Conservation (phyloP, 1,140 invertebrate genomes). For the Leptinotarsa texana region DNA sequence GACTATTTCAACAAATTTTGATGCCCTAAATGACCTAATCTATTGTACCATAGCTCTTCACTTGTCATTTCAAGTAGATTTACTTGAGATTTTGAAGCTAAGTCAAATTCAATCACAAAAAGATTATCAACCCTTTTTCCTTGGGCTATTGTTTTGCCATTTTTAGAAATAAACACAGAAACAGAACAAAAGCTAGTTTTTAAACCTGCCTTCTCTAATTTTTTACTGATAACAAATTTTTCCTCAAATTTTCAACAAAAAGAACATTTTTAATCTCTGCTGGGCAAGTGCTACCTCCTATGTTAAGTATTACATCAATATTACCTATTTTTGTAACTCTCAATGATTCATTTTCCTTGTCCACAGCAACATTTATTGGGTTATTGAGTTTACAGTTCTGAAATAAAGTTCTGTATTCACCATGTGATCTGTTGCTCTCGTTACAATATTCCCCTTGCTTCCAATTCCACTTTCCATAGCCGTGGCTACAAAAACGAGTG, state of each 20-base stretch:
- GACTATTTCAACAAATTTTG: too few species aligned
- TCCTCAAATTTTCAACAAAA: neutral
- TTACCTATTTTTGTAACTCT: neutral
- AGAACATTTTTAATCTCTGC: neutral
- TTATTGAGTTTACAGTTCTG: neutral
- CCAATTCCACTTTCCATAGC: neutral
- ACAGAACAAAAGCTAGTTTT: too few species aligned
- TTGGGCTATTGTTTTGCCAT: too few species aligned
- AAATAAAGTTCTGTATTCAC: neutral
- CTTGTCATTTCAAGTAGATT: too few species aligned
- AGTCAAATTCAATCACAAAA: too few species aligned
- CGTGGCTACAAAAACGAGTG: neutral
- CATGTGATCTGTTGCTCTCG: neutral
- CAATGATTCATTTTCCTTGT: neutral
- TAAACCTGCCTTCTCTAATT: neutral
- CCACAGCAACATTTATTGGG: neutral
- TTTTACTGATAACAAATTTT: neutral
- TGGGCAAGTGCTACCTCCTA: neutral
- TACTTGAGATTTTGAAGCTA: too few species aligned
- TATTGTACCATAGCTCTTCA: too few species aligned
- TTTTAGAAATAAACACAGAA: too few species aligned
- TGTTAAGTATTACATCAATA: neutral
- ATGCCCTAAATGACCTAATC: too few species aligned
- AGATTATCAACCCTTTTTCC: too few species aligned
- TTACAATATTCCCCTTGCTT: neutral